phyloP scores from a whole-genome alignment of 2,888 invertebrate species.

The Pterobdella sp. region DNA sequence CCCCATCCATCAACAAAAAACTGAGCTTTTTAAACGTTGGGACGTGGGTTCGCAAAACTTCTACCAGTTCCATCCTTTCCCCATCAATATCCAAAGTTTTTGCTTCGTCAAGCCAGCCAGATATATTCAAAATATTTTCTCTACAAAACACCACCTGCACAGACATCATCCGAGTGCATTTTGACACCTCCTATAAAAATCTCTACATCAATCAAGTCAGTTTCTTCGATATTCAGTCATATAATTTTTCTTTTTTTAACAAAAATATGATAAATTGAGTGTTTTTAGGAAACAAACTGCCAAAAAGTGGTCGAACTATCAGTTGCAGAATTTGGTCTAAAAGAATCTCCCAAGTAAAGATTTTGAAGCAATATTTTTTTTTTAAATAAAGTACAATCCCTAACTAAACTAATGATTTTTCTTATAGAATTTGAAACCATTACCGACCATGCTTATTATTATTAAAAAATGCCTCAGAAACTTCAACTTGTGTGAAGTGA shows the following conservation, averaged over 20 bases:
- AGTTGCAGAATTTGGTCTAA: constrained; percentile 11
- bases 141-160: constrained; percentile 2
- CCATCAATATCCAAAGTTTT: neutral
- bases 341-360: neutral
- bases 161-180: neutral
- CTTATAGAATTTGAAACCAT: neutral
- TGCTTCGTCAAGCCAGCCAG: neutral
- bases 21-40: neutral
- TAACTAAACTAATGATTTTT: too few relatives aligned
- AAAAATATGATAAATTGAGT: neutral
- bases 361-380: neutral
- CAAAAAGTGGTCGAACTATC: constrained; percentile 15
- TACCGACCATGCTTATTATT: neutral
- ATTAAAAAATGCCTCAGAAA: neutral
- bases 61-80: neutral
- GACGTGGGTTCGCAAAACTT: neutral
- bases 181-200: neutral
- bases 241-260: neutral
- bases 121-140: constrained; percentile 1
- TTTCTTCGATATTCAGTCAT: neutral
- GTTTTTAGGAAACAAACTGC: constrained; percentile 18
- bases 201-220: neutral
- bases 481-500: constrained; percentile 91
- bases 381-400: neutral
- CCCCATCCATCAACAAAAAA: neutral